Base-by-base conservation (phyloP, 2,888 invertebrate genomes). In the Andricus quercusramuli region DNA sequence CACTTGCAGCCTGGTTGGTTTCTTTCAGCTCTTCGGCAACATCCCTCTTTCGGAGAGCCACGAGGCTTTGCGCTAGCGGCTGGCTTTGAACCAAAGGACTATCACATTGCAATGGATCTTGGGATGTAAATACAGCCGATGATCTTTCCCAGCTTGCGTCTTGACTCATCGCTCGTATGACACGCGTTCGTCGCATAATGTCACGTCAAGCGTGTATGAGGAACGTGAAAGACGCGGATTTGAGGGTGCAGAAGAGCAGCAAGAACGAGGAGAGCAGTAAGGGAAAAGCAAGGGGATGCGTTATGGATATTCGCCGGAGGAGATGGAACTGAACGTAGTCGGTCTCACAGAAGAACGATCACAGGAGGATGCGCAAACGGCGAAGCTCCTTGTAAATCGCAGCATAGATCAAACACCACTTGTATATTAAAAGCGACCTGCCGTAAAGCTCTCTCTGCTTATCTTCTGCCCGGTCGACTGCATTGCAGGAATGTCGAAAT, bases 341-440 rank as follows among this genome's bases (percentile, higher is more conserved):
- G 83, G 89, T 90, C 89, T 92, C 89, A 92, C 92, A 91, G 91
- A 87, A 92, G 92, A 93, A 88, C 87, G 92, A 93, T 93, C 92
- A 93, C 91, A 92, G 91, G 90, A 89, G 89, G 90, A 90, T 87
- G 87, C 86, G 80, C 83, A 82, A 83, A 84, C 80, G 82, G 83
- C 78, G 83, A 82, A 81, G 82, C 88, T 91, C 88, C 90, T 91
- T 89, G 90, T 89, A 91, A 91, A 92, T 92, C 92, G 91, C 91
- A 90, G 91, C 91, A 90, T 88, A 91, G 92, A 93, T 92, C 92
- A 93, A 93, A 93, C 91, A 90, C 88, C 87, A 87, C 88, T 91
- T 90, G 90, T 91, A 91, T 92, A 92, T 92, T 92, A 92, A 91
- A 91, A 90, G 90, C 86, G 88, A 89, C 88, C 87, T 85, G 84